Base-by-base conservation (phyloP, 2,888 invertebrate genomes). In the Cartodere bifasciata region DNA sequence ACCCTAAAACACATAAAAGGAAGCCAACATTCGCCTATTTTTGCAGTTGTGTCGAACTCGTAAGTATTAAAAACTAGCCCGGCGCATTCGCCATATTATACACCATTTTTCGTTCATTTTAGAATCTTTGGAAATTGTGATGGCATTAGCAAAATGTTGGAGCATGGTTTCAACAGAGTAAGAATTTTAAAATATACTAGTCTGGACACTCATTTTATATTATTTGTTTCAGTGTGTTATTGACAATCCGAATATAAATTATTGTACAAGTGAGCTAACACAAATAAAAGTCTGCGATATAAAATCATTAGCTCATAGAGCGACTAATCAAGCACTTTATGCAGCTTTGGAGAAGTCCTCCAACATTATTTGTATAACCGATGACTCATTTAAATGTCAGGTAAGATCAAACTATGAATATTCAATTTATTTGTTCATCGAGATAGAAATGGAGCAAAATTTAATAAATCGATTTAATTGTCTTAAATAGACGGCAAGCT, bases 331-430 rank as follows among this genome's bases (percentile, higher is more conserved):
- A 46, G 81, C 87, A 4, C 69, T 92, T 11, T 79, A 86, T 42
- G 75, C 82, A 13, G 88, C 90, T n/a, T 65, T 84, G 31, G 88
- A 91, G 59, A 75, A 81, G 53, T 82, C 83, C 51, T 72, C 76
- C 35, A 91, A 92, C 58, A 74, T 88, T 44, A 75, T 92, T 11
- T 80, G 90, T 44, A 74, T 94, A 43, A 87, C 90, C 12, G 86
- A 88, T 56, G 80, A 83, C 49, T 73, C 79, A 48, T 80, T 84
- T 53, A 72, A 77, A 59, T 75, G 91, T 56, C 77, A 84, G 66
- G 84, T 83, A 49, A 59, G 59, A 11, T 23, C 20, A 17, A 7
- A 7, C 24, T 23, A 9, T 23, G 6, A 7, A 23, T 23, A 9
- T 23, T 7, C 24, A 23, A 23, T 9, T 9, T 23, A 23, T 23